Base-by-base conservation (phyloP, 2,888 invertebrate genomes). In the Cheilosia pagana region DNA sequence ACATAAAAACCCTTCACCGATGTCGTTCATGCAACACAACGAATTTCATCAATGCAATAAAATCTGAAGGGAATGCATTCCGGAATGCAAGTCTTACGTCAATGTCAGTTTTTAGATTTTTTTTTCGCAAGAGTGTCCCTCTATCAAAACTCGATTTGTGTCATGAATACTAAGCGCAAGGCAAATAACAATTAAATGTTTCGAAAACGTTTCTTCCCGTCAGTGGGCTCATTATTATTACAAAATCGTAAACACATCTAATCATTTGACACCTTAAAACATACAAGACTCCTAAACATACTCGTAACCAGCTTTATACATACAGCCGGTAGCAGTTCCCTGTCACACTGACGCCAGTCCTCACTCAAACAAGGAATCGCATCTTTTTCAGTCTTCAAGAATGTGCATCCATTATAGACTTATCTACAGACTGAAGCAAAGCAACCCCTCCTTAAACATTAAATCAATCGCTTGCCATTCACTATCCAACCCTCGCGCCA, bases 331-430 rank as follows among this genome's bases (percentile, higher is more conserved):
- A 62, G 78, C 78, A 62, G 43, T 83, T 39, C 28, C 41, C 55
- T 83, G 79, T 79, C 83, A 75, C 74, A 70, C 79, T 83, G 83
- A 83, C 83, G 83, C 79, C 83, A 83, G 45, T 60, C 62, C 59
- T 59, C 68, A 59, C 23, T 70, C 63, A 55, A 72, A 43, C 62
- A 55, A 43, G 77, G 72, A 72, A 78, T 72, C 65, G 55, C 77
- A 67, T 78, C 72, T 70, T 72, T 68, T 62, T 28, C 63, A 60
- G 78, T 83, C 78, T 83, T 70, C 35, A 31, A 65, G 78, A 57
- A 79, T 79, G 74, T 62, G 74, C 74, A 83, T 79, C 74, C 25
- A 82, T 77, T 72, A 72, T n/a, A 14, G 16, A 50, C 31, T 59
- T 67, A 67, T 60, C 65, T 60, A 57, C 19, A 4, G 16, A n/a